Percentiles rank a stretch among this genome's conserved stretches.
These are phyloP conservation scores for human (Homo sapiens) DNA, from an alignment of 2,113 vertebrate genomes.

Conservation along the genomic window GRCh38 chr2:8468501-8469000, in stretches of 20 bases:
- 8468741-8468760: not conserved
- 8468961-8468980: not conserved
- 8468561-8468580: too few relatives aligned
- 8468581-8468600: too few relatives aligned
- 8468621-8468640: too few relatives aligned
- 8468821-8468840: not conserved
- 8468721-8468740: not conserved
- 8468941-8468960: not conserved
- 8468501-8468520: too few relatives aligned
- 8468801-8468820: not conserved
- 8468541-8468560: too few relatives aligned
- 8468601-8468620: too few relatives aligned
- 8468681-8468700: accelerated
- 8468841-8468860: not conserved
- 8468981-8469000: not conserved
- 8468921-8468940: not conserved
- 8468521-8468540: too few relatives aligned
- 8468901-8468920: not conserved
- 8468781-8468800: not conserved
- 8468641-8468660: not conserved
- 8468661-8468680: accelerated
- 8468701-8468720: not conserved
- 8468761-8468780: not conserved
- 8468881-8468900: not conserved
- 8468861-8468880: not conserved